Evolutionary conservation across 1,140 invertebrate genomes (phyloP), one percentile per base, ranked within the genome.

Genomic region (Galendromus occidentalis): DNA sequence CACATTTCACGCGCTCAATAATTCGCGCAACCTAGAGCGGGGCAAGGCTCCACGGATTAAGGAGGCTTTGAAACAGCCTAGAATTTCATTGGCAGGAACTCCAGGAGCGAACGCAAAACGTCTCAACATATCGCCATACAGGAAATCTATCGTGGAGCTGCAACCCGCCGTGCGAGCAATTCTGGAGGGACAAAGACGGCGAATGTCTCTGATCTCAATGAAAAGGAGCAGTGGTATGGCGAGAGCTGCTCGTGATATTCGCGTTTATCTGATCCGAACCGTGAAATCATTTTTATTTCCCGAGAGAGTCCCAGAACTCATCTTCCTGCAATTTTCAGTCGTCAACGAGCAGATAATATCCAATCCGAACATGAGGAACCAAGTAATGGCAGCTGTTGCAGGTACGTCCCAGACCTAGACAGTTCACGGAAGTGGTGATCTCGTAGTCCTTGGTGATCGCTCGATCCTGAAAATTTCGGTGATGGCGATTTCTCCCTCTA

Each of bases 161-260:
- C 51, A 17, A 20, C 51, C 51, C 5, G 14, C 51, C 25, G 51
- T 59, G 25, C 51, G 51, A 25, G 51, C 25, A 14, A 25, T 59
- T 14, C 51, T 59, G 12, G 51, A 59, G 51, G 51, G 51, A 20
- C 51, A 59, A 59, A 25, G 51, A 17, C 12, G 51, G 22, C 12
- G 51, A 29, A 14, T 59, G 20, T 59, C 51, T 17, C 20, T 59
- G 51, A 59, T 59, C 25, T 59, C 51, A 14, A 17, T 59, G 22
- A 59, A 59, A 59, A 25, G 51, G 33, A 59, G 51, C 51, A 59
- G 51, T 33, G 51, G 51, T 59, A n/a, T n/a, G n/a, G n/a, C n/a
- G n/a, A n/a, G 33, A 59, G 51, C 51, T 22, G 4, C 14, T 47
- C 45, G 4, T 4, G 9, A 39, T 4, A 39, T n/a, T n/a, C n/a